These are phyloP conservation scores for Brachionus asplanchnoidis DNA, from an alignment of 1,140 invertebrate genomes.

Conservation along the genomic window DNA sequence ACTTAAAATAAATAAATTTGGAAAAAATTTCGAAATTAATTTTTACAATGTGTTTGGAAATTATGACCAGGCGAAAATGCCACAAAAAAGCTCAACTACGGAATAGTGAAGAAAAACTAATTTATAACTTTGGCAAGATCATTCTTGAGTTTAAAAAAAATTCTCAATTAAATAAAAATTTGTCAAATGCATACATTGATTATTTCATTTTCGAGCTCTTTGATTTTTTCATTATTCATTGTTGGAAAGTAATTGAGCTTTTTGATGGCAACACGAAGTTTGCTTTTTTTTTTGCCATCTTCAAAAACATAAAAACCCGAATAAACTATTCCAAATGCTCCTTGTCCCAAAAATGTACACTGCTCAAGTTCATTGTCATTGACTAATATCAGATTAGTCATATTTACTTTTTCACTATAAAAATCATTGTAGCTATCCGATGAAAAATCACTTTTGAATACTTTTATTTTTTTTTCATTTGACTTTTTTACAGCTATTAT, in stretches of 20 bases:
- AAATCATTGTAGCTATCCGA: not conserved
- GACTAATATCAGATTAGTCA: not conserved
- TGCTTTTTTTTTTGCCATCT: not conserved
- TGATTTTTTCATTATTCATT: not conserved
- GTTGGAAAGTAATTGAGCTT: not conserved
- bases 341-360: constrained; percentile 21
- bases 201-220: constrained; percentile 23
- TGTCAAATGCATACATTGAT: not conserved
- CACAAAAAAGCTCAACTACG: no score
- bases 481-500: not conserved
- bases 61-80: no score
- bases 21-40: no score
- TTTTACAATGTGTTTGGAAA: no score
- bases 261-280: constrained; percentile 30
- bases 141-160: no score
- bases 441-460: not conserved
- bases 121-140: no score
- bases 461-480: not conserved
- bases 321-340: constrained; percentile 40
- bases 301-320: not conserved
- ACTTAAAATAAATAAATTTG: no score
- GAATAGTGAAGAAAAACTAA: no score
- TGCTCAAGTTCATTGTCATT: constrained; percentile 1
- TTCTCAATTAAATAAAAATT: no score
- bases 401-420: constrained; percentile 1